Base-by-base conservation (phyloP, 2,888 invertebrate genomes). In the Melitaea athalia region DNA sequence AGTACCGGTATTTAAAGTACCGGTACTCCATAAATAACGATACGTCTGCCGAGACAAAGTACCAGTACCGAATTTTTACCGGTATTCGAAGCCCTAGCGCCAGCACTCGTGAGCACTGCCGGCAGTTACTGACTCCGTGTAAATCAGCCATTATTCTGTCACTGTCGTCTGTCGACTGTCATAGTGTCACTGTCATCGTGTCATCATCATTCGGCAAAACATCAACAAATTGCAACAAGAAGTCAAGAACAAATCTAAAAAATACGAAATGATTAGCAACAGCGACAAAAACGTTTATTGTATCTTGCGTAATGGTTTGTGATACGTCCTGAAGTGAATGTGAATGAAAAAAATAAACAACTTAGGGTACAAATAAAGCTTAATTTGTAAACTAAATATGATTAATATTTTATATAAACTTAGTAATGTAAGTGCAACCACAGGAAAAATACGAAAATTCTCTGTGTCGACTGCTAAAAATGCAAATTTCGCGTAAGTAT, bases 401-500 rank as follows among this genome's bases (percentile, higher is more conserved):
- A 87, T 85, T 79, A 79, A 82, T 38, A 67, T 85, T 67, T 71
- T 78, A 33, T 72, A 80, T 60, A 85, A 79, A 73, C 64, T 85
- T 64, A 72, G 76, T 49, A 72, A 71, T 33, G 69, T 81, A 61
- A 71, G 75, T 66, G 65, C 76, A 49, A 67, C 76, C n/a, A 73
- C 80, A 59, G 79, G 76, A 49, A 62, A 80, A 47, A 71, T 74
- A 61, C 84, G 87, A 74, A 82, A 76, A 53, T 87, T 91, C 70
- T 91, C 90, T 1, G 79, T 85, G 66, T 84, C 89, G 50, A 64
- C 85, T 15, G 66, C 74, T 60, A 78, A 81, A 72, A 85, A 87
- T 77, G 82, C 84, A 47, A 82, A 77, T 70, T 81, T 88, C 77
- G 85, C 87, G 91, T 92, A 78, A 88, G 91, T 90, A 79, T 55